These are phyloP conservation scores for Spongilla lacustris DNA, from an alignment of 37 sponge, comb jelly and placozoan genomes.

Conservation along the genomic window DNA sequence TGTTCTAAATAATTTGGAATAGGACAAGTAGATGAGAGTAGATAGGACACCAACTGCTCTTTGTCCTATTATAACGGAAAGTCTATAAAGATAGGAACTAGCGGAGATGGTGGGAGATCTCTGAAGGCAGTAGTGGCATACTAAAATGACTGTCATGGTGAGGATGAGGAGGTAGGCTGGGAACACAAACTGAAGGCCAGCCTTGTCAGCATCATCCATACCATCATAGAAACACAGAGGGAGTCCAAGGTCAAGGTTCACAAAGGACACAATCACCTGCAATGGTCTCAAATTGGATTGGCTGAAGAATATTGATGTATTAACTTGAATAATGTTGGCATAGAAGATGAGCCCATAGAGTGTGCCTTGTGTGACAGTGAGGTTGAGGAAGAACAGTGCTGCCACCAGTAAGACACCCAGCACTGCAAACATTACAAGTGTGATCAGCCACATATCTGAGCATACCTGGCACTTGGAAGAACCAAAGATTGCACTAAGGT, in stretches of 20 bases:
- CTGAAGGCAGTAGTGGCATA: not conserved
- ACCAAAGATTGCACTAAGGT: too few relatives aligned
- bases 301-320: too few relatives aligned
- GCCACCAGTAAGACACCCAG: too few relatives aligned
- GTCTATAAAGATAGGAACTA: not conserved
- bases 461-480: too few relatives aligned
- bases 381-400: conserved; percentile 22
- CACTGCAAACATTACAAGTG: too few relatives aligned
- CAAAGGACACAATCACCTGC: conserved; percentile 5
- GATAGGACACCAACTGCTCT: conserved; percentile 1
- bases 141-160: not conserved
- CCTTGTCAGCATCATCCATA: conserved; percentile 25
- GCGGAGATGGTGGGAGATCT: not conserved
- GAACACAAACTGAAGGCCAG: conserved; percentile 29
- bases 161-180: conserved; percentile 32
- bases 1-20: conserved; percentile 18
- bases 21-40: conserved; percentile 15
- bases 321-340: too few relatives aligned
- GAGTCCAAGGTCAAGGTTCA: conserved; percentile 20
- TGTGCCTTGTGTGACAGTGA: not conserved
- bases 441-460: too few relatives aligned
- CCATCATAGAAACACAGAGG: conserved; percentile 42
- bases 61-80: too few relatives aligned
- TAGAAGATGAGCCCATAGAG: too few relatives aligned
- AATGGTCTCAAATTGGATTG: not conserved